Evolutionary conservation across 1,140 invertebrate species (phyloP).

Genomic region (Nephotettix cincticeps): DNA sequence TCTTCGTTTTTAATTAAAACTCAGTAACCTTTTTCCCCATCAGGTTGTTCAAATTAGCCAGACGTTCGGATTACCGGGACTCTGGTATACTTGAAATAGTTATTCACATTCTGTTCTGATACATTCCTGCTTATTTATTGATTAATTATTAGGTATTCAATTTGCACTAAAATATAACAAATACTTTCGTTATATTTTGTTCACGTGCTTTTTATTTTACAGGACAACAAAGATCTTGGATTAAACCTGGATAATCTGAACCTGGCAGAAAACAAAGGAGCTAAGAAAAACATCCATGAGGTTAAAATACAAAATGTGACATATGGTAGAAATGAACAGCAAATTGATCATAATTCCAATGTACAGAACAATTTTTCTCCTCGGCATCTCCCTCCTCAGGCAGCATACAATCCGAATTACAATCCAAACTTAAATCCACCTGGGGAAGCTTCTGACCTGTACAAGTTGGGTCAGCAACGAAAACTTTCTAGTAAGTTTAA

Average conservation of each 20-base stretch:
- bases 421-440: background rate
- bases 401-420: background rate
- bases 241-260: background rate
- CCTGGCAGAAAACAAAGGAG: background rate
- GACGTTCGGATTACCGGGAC: too few relatives aligned
- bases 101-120: background rate
- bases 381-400: background rate
- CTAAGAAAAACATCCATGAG: background rate
- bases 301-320: background rate
- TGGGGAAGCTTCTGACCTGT: too few relatives aligned
- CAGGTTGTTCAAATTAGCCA: too few relatives aligned
- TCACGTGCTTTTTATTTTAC: background rate
- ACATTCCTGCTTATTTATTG: background rate
- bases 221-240: constrained; percentile 11
- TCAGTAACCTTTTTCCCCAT: too few relatives aligned
- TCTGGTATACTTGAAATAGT: background rate
- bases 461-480: background rate
- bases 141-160: background rate
- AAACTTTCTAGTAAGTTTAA: constrained; percentile 6
- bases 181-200: background rate
- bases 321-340: background rate
- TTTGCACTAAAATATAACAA: background rate
- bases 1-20: too few relatives aligned
- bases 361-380: background rate
- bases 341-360: background rate